Conservation (phyloP, 2,113 vertebrate species). For the Pseudorasbora parva region DNA sequence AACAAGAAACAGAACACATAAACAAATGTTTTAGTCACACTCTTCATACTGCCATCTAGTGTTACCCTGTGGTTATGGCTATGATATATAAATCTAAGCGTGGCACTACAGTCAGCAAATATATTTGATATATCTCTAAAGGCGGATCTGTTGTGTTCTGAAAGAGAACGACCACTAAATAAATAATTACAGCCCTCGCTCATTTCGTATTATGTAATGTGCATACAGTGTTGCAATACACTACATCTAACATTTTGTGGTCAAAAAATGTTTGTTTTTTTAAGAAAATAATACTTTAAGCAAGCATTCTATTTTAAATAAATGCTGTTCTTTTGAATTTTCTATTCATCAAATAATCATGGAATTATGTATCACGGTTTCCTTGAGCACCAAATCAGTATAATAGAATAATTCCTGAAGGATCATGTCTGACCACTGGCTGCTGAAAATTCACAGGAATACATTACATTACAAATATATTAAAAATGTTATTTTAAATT, state of each 20-base stretch:
- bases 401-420: not conserved
- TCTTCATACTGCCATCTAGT: conserved; percentile 13
- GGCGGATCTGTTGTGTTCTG: not conserved
- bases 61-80: not conserved
- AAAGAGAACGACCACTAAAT: conserved; percentile 7
- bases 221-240: not conserved
- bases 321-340: not conserved
- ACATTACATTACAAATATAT: not conserved
- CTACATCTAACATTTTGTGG: not conserved
- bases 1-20: not conserved
- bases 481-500: not conserved
- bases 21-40: not conserved
- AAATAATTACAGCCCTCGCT: too few relatives aligned
- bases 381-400: not conserved
- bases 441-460: not conserved
- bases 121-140: conserved; percentile 2
- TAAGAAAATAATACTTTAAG: not conserved
- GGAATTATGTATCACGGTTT: not conserved
- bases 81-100: not conserved
- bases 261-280: not conserved
- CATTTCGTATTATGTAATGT: too few relatives aligned
- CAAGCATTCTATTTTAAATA: not conserved
- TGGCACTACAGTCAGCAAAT: not conserved
- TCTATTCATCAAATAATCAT: not conserved
- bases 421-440: not conserved